phyloP scores from a whole-genome alignment of 2,113 vertebrate species.

The Gnathonemus longibarbis region DNA sequence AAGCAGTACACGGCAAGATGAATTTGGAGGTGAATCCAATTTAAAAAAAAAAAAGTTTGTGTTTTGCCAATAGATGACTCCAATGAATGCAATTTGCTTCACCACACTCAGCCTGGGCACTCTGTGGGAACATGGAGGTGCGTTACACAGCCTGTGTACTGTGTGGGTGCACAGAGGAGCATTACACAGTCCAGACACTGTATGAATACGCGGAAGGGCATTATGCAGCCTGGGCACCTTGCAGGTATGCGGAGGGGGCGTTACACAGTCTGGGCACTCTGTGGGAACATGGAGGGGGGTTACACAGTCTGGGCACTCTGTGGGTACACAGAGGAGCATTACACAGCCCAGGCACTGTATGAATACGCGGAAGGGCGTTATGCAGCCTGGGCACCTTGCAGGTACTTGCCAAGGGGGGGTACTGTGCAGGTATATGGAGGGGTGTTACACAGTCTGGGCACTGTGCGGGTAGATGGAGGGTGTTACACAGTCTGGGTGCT shows the following conservation, averaged over 20 bases:
- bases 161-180: too few species aligned
- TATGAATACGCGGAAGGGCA: accelerated
- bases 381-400: neutral
- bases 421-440: too few species aligned
- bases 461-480: neutral
- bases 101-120: neutral
- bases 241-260: neutral
- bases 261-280: neutral
- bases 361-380: neutral
- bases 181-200: too few species aligned
- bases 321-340: too few species aligned
- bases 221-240: neutral
- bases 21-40: neutral
- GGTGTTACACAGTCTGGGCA: too few species aligned
- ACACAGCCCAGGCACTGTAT: too few species aligned
- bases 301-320: too few species aligned
- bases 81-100: neutral
- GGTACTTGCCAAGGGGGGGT: neutral
- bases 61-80: neutral
- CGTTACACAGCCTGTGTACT: neutral
- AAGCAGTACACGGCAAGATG: neutral
- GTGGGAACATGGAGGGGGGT: neutral
- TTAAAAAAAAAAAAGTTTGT: neutral
- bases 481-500: neutral
- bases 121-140: neutral